A percentile compares a stretch with the other conserved stretches of the same genome.
Conservation (phyloP, 2,888 invertebrate genomes). For the Halocaridina rubra region DNA sequence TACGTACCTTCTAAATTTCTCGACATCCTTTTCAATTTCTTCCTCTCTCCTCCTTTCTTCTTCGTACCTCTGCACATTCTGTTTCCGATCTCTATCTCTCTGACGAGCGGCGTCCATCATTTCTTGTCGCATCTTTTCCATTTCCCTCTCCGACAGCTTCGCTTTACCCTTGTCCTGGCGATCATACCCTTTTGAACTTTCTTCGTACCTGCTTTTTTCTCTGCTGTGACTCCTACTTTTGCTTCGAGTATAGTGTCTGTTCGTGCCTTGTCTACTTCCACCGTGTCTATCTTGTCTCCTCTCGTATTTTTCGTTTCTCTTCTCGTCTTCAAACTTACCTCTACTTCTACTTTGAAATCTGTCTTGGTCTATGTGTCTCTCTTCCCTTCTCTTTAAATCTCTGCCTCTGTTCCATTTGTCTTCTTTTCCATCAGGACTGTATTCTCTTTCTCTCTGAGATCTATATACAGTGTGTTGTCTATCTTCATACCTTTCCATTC, state of each 20-base stretch:
- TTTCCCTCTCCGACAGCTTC: conserved; percentile 35
- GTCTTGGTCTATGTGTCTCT: not conserved
- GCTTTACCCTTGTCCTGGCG: not conserved
- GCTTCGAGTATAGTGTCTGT: not conserved
- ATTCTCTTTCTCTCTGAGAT: not conserved
- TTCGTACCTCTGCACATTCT: conserved; percentile 35
- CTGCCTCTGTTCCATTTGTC: not conserved
- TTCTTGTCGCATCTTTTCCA: conserved; percentile 33
- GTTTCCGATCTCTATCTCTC: conserved; percentile 44
- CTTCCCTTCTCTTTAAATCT: not conserved
- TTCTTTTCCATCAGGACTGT: too few relatives aligned
- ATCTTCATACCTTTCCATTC: not conserved
- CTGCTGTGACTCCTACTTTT: conserved; percentile 3
- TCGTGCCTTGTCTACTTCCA: too few relatives aligned
- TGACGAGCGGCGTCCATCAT: conserved; percentile 54
- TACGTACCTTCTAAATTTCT: conserved; percentile 36
- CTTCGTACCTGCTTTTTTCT: not conserved
- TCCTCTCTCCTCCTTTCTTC: conserved; percentile 43
- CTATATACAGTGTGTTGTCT: not conserved
- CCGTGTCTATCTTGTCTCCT: not conserved
- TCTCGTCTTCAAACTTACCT: not conserved
- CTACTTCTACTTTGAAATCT: not conserved
- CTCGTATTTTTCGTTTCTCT: not conserved
- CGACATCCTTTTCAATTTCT: conserved; percentile 14
- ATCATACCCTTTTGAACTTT: not conserved